Percentiles rank a stretch among this genome's conserved stretches.
Conservation (phyloP, 2,113 vertebrate species). For the Zosterops pallidus region DNA sequence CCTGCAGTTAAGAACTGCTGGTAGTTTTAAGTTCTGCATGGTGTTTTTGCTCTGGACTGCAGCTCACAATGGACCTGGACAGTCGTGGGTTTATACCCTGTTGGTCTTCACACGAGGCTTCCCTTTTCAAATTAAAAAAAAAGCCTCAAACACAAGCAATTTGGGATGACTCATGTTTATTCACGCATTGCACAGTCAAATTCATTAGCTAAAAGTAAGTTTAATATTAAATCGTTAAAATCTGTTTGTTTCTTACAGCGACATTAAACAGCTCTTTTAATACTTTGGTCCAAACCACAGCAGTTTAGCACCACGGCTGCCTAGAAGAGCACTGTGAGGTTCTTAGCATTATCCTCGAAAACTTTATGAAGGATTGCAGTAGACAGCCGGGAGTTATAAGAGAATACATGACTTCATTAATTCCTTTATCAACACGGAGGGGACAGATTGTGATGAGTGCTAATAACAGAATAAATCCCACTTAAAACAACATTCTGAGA, state of each 20-base stretch:
- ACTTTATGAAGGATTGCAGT: fast-evolving
- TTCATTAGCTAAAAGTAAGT: neutral
- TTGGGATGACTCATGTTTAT: neutral
- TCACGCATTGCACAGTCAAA: no score
- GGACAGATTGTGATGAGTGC: neutral
- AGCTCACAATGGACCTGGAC: fast-evolving
- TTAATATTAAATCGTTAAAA: neutral
- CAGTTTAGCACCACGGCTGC: neutral
- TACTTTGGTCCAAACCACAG: neutral
- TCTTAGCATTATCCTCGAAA: neutral
- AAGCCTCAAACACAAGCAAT: fast-evolving
- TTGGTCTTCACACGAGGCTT: fast-evolving
- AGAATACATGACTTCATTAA: fast-evolving
- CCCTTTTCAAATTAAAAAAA: neutral
- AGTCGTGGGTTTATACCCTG: neutral
- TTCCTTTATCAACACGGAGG: fast-evolving
- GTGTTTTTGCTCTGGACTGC: neutral
- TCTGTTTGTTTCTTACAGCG: neutral
- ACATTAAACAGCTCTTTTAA: neutral
- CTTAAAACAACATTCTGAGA: neutral
- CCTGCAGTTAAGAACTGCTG: neutral
- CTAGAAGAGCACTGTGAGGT: neutral
- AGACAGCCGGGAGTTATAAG: fast-evolving
- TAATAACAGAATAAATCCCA: fast-evolving
- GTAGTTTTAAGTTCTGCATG: neutral